Conservation (phyloP, 2,113 vertebrate species). For the Hystrix cristata region DNA sequence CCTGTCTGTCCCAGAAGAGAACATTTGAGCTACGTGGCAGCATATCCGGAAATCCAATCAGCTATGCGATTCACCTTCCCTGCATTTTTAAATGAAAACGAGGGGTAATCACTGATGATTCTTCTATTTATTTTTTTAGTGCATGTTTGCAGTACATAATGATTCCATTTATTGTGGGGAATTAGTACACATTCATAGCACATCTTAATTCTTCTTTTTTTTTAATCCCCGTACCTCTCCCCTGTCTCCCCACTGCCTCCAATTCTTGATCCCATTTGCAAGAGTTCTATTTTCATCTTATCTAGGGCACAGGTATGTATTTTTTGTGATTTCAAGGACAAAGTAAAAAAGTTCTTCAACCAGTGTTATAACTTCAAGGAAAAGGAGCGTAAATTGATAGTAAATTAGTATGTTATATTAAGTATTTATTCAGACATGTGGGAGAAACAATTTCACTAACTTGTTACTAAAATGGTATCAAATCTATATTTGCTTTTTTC, state of each 20-base stretch:
- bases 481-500: not conserved
- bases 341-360: not conserved
- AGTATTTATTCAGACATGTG: not conserved
- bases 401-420: conserved; percentile 2
- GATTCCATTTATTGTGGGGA: not conserved
- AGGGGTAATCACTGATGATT: not conserved
- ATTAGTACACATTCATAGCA: not conserved
- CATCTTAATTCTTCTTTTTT: not conserved
- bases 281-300: not conserved
- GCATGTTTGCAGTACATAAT: not conserved
- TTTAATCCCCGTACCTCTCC: not conserved
- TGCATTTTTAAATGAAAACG: not conserved
- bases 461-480: not conserved
- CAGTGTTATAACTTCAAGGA: not conserved
- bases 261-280: not conserved
- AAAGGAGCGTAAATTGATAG: not conserved
- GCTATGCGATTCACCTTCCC: not conserved
- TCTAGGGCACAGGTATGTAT: not conserved
- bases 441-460: not conserved
- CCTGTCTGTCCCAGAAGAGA: not conserved
- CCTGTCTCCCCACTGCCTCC: not conserved
- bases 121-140: not conserved
- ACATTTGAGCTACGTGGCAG: not conserved
- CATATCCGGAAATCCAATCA: not conserved
- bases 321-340: not conserved